These are phyloP conservation scores for Temnothorax unifasciatus DNA, from an alignment of 2,888 invertebrate species.

Conservation along the genomic window DNA sequence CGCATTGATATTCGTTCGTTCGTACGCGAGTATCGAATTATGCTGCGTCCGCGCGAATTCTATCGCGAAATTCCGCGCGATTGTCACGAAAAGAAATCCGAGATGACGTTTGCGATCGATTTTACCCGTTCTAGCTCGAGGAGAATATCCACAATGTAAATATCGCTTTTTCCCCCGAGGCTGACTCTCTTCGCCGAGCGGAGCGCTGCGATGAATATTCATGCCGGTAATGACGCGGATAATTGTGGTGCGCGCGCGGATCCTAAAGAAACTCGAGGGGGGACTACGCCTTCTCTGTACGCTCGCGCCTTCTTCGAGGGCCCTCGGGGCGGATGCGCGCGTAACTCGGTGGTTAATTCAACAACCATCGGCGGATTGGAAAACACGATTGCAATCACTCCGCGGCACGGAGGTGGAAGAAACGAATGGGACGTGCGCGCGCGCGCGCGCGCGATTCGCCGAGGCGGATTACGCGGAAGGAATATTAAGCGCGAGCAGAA, in stretches of 20 bases:
- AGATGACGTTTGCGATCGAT: constrained; percentile 42
- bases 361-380: constrained; percentile 57
- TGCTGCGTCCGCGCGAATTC: neutral
- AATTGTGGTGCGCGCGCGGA: constrained; percentile 75
- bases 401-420: constrained; percentile 34
- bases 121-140: constrained; percentile 26
- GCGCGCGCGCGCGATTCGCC: constrained; percentile 38
- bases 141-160: constrained; percentile 67
- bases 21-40: neutral
- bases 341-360: constrained; percentile 77
- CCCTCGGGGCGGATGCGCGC: constrained; percentile 71
- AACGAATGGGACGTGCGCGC: constrained; percentile 34
- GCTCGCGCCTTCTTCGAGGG: constrained; percentile 42
- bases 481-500: constrained; percentile 46
- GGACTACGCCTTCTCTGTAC: constrained; percentile 61
- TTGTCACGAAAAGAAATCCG: constrained; percentile 18
- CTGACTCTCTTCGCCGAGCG: constrained; percentile 36
- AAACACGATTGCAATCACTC: constrained; percentile 65
- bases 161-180: constrained; percentile 67
- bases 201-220: constrained; percentile 78
- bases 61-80: neutral
- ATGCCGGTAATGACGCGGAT: constrained; percentile 80
- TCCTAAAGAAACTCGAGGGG: constrained; percentile 63
- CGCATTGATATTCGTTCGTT: neutral
- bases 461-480: constrained; percentile 35